Evolutionary conservation across 1,140 invertebrate genomes (phyloP), one percentile per base, ranked within the genome.

Genomic region (Lethrus apterus): DNA sequence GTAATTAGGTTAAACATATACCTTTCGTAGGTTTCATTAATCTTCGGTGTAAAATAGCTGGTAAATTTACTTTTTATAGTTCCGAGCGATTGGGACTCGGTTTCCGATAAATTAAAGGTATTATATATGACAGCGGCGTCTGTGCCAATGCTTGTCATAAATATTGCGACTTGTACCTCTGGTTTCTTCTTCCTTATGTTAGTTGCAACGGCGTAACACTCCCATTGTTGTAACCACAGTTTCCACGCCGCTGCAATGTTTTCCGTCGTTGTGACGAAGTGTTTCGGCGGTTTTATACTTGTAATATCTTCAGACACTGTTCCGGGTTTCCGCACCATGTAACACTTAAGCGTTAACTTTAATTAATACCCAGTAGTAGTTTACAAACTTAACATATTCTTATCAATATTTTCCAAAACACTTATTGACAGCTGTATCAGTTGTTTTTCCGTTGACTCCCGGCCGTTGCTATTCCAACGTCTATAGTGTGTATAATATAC

Each of bases 161-260:
- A 26, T 7, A 7, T 26, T 7, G n/a, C 24, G 24, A 26, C 24
- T 26, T 26, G 24, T n/a, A 26, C 24, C n/a, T 26, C 24, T n/a
- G 24, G 24, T n/a, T 26, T n/a, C n/a, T 26, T 26, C 24, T 26
- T 26, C n/a, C 5, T n/a, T 26, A n/a, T 26, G n/a, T 26, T 26
- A n/a, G n/a, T 26, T 26, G 24, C 24, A n/a, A n/a, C n/a, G 5
- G 24, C 24, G n/a, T 26, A n/a, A 7, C n/a, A 26, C n/a, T 26
- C 24, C 24, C 24, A 26, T 26, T 26, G 24, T 26, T 26, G n/a
- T 26, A 26, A n/a, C 24, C n/a, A 26, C 24, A 26, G 24, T 26
- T 26, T 26, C 24, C 7, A n/a, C n/a, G 24, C 7, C n/a, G n/a
- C n/a, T n/a, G n/a, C n/a, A n/a, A n/a, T n/a, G n/a, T n/a, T n/a